Percentiles rank a stretch among this genome's conserved stretches.
phyloP scores from a whole-genome alignment of 92 coral and sea anemone genomes.

The Actinostola sp. region DNA sequence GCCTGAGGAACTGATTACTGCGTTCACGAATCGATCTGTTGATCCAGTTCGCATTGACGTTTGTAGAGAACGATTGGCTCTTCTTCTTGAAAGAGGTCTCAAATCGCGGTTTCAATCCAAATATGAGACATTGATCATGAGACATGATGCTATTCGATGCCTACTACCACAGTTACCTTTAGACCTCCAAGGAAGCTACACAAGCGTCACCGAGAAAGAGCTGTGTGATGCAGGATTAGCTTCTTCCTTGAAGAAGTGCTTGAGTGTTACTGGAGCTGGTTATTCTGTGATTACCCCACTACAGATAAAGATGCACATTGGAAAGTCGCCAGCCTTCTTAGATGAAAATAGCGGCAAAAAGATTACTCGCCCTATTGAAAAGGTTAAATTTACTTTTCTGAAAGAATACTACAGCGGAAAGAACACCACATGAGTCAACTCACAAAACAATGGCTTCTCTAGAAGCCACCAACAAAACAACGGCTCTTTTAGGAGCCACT shows the following conservation, averaged over 20 bases:
- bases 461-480: conserved; percentile 58
- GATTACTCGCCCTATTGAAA: conserved; percentile 36
- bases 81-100: conserved; percentile 26
- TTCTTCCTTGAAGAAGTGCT: conserved; percentile 30
- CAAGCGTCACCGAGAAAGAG: conserved; percentile 33
- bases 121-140: conserved; percentile 6
- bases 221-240: conserved; percentile 45
- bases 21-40: background rate
- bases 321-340: conserved; percentile 51
- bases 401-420: conserved; percentile 37
- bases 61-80: background rate
- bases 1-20: conserved; percentile 17
- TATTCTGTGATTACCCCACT: conserved; percentile 44
- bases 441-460: conserved; percentile 39
- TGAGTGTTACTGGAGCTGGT: conserved; percentile 50
- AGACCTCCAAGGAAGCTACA: conserved; percentile 31
- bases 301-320: conserved; percentile 21
- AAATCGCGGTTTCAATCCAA: background rate
- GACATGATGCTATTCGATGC: conserved; percentile 14
- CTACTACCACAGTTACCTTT: conserved; percentile 28
- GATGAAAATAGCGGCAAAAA: conserved; percentile 25
- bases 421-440: conserved; percentile 3
- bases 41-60: background rate
- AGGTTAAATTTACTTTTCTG: conserved; percentile 31
- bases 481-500: too few species aligned